phyloP scores from a whole-genome alignment of 1,140 invertebrate genomes.

The Paramacrobiotus metropolitanus region DNA sequence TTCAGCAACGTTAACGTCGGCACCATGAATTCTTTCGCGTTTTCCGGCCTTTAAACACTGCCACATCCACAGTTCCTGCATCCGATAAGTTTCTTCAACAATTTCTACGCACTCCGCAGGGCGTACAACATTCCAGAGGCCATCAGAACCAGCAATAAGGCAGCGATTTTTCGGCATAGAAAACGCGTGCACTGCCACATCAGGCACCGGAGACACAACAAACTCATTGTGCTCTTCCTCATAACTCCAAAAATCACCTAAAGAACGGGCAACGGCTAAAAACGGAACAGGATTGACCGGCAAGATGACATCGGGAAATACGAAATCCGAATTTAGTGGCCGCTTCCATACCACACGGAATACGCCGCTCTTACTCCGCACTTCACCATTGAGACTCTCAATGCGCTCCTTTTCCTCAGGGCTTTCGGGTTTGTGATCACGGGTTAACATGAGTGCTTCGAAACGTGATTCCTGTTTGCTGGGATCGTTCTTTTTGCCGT shows the following conservation, averaged over 20 bases:
- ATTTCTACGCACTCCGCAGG: conserved; percentile 55
- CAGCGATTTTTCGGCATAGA: conserved; percentile 54
- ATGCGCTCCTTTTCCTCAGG: conserved; percentile 62
- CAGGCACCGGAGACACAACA: conserved; percentile 88
- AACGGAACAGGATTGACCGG: conserved; percentile 86
- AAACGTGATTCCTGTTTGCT: conserved; percentile 36
- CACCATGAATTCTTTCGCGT: conserved; percentile 6
- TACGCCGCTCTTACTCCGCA: conserved; percentile 55
- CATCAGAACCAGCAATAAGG: conserved; percentile 82
- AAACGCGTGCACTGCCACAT: conserved; percentile 61
- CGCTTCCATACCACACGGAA: conserved; percentile 89
- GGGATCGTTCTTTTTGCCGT: conserved; percentile 8
- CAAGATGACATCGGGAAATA: conserved; percentile 54
- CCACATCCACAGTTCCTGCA: conserved; percentile 11
- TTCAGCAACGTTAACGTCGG: conserved; percentile 38
- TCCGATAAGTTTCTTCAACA: conserved; percentile 33
- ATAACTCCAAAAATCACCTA: conserved; percentile 34
- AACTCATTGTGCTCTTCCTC: conserved; percentile 52
- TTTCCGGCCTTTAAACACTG: conserved; percentile 13
- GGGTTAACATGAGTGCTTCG: conserved; percentile 51
- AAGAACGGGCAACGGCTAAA: conserved; percentile 69
- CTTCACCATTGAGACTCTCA: conserved; percentile 29
- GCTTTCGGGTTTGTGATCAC: conserved; percentile 84
- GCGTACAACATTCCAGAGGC: conserved; percentile 80
- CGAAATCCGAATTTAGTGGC: conserved; percentile 36